A percentile compares a stretch with the other conserved stretches of the same genome.
Conservation (phyloP, 2,797 vertebrate genomes). For the Rhynchotus rufescens region DNA sequence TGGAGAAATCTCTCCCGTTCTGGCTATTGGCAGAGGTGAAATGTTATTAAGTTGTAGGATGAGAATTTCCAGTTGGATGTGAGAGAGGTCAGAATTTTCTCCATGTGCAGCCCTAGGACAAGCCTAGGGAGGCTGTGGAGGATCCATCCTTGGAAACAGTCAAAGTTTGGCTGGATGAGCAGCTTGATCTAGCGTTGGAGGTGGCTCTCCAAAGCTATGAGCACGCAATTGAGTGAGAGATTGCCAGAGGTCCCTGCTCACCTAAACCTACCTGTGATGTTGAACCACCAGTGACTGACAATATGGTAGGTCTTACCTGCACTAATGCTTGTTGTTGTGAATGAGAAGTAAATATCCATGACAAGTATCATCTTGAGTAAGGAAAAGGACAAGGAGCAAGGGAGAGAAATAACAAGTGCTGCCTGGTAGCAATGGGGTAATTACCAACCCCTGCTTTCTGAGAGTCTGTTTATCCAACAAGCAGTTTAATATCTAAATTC, state of each 20-base stretch:
- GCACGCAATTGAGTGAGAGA: not conserved
- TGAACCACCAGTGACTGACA: not conserved
- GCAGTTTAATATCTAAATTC: not conserved
- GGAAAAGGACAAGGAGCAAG: not conserved
- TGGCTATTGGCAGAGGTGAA: not conserved
- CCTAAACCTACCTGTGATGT: not conserved
- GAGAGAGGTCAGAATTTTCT: no score
- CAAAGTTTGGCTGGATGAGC: no score
- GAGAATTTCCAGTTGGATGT: not conserved
- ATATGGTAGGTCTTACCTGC: fast-evolving
- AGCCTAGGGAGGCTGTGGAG: not conserved
- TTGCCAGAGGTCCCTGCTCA: not conserved
- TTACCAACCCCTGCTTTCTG: not conserved
- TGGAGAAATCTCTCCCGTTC: not conserved
- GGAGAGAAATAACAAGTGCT: not conserved
- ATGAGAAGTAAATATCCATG: not conserved
- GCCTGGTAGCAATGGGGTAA: not conserved
- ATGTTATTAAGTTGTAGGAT: not conserved
- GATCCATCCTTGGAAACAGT: not conserved
- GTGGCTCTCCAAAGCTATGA: not conserved
- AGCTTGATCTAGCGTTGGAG: not conserved
- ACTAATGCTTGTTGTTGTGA: not conserved
- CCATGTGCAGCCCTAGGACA: not conserved
- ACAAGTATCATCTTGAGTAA: not conserved
- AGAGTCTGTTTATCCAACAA: not conserved